phyloP scores from a whole-genome alignment of 2,797 vertebrate species.

The Triplophysa yarkandensis region DNA sequence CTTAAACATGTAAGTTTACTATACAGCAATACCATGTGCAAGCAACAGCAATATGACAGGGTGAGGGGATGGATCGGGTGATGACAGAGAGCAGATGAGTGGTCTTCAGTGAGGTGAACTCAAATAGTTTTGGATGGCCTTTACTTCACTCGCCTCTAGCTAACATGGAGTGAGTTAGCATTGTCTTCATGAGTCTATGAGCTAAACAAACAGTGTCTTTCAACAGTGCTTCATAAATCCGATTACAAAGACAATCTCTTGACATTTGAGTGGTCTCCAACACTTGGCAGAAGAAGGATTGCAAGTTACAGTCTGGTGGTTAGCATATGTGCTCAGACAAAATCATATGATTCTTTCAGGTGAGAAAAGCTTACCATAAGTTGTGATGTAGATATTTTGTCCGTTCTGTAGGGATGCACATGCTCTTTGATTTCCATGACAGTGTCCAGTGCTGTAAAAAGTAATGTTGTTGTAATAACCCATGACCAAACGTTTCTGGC shows the following conservation, averaged over 20 bases:
- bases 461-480: slow-evolving; percentile 22
- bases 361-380: neutral
- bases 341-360: neutral
- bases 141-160: slow-evolving; percentile 34
- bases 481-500: slow-evolving; percentile 15
- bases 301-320: neutral
- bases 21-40: slow-evolving; percentile 49
- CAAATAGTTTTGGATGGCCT: slow-evolving; percentile 36
- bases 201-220: slow-evolving; percentile 28
- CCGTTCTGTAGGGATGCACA: neutral
- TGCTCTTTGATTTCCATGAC: neutral
- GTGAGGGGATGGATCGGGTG: slow-evolving; percentile 26
- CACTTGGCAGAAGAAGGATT: neutral
- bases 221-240: slow-evolving; percentile 7
- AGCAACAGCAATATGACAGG: slow-evolving; percentile 44
- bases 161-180: slow-evolving; percentile 20
- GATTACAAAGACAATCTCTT: slow-evolving; percentile 23
- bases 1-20: slow-evolving; percentile 50
- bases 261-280: neutral
- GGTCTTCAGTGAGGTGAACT: slow-evolving; percentile 38
- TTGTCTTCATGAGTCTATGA: neutral
- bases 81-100: slow-evolving; percentile 52
- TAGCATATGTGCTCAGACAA: slow-evolving; percentile 7
- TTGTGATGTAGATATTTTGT: neutral
- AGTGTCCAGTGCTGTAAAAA: neutral